phyloP scores from a whole-genome alignment of 2,888 invertebrate species.

The Saturnia pavonia region DNA sequence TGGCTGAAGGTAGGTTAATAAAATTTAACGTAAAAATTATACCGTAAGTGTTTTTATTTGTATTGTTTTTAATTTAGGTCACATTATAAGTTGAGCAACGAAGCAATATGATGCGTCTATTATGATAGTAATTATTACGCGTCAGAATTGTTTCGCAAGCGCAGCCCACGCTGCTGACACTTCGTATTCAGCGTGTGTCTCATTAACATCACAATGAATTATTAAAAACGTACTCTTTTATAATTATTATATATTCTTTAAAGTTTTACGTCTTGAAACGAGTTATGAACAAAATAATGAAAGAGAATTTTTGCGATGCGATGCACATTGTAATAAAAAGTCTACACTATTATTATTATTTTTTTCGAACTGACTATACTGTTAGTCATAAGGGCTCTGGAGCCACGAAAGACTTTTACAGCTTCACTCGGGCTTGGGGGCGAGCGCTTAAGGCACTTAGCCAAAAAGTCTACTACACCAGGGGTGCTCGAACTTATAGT shows the following conservation, averaged over 20 bases:
- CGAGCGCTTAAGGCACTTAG: too few relatives aligned
- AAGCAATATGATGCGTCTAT: constrained; percentile 6
- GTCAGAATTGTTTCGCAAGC: not conserved
- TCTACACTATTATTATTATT: too few relatives aligned
- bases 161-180: constrained; percentile 7
- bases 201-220: not conserved
- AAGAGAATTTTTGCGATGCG: too few relatives aligned
- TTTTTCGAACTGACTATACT: too few relatives aligned
- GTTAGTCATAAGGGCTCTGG: too few relatives aligned
- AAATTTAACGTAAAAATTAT: not conserved
- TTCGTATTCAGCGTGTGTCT: not conserved
- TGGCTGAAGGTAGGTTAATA: not conserved
- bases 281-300: too few relatives aligned
- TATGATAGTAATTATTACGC: constrained; percentile 2
- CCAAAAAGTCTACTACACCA: too few relatives aligned
- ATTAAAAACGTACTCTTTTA: constrained; percentile 4
- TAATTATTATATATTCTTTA: constrained; percentile 1
- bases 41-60: not conserved
- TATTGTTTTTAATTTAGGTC: not conserved
- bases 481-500: too few relatives aligned
- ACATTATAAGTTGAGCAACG: constrained; percentile 9
- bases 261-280: too few relatives aligned
- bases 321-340: too few relatives aligned
- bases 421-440: too few relatives aligned
- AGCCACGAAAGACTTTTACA: too few relatives aligned